phyloP scores from a whole-genome alignment of 2,113 vertebrate genomes.

The Chamaea fasciata region DNA sequence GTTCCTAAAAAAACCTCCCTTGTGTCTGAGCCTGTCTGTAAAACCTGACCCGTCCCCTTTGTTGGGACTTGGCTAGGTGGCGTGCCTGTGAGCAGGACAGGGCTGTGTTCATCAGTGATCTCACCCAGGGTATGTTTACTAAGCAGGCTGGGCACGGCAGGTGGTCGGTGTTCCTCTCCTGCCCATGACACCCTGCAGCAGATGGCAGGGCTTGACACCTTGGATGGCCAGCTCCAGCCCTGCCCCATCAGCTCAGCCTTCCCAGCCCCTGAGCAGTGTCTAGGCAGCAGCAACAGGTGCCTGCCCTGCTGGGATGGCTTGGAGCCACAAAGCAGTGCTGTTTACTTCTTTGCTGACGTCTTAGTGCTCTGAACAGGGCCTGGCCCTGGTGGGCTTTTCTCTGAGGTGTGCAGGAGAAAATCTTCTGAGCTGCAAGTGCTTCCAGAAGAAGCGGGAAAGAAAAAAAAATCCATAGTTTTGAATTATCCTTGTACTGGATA shows the following conservation, averaged over 20 bases:
- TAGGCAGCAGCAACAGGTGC: neutral
- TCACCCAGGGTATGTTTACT: neutral
- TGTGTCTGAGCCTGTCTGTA: neutral
- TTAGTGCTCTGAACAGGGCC: neutral
- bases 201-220: neutral
- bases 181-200: neutral
- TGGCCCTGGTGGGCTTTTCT: neutral
- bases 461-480: neutral
- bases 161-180: neutral
- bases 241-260: accelerated
- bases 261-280: accelerated
- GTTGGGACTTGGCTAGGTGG: neutral
- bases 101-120: neutral
- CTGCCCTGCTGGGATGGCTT: neutral
- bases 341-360: neutral
- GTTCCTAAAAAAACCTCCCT: neutral
- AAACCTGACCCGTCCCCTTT: neutral
- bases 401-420: neutral
- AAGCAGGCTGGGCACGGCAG: neutral
- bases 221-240: neutral
- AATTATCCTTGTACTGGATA: neutral
- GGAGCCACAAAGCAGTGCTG: neutral
- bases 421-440: neutral
- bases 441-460: accelerated
- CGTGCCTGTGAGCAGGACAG: neutral